Percentiles rank a stretch among this genome's conserved stretches.
Conservation (phyloP, 2,113 vertebrate genomes). For the Bolborhynchus lineola region DNA sequence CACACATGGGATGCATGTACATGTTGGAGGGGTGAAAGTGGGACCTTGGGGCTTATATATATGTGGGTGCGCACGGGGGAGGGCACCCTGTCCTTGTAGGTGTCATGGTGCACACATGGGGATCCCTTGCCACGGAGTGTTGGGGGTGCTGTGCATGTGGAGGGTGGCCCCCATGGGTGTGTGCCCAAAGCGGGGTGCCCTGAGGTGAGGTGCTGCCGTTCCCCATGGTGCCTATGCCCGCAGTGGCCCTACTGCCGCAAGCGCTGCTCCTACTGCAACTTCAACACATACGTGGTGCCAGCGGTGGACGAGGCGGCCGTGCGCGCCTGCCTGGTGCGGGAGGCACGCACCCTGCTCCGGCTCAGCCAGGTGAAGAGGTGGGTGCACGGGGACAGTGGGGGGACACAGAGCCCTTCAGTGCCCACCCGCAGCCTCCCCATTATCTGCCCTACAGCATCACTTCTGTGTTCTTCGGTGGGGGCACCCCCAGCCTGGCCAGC, state of each 20-base stretch:
- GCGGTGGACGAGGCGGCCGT: constrained; percentile 73
- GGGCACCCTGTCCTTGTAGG: background rate
- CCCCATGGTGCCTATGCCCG: fast-evolving
- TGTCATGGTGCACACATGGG: fast-evolving
- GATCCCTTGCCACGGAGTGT: fast-evolving
- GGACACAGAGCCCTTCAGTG: fast-evolving
- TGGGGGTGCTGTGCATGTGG: background rate
- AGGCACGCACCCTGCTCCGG: constrained; percentile 78
- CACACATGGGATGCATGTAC: background rate
- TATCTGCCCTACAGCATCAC: constrained; percentile 74
- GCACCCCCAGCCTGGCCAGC: constrained; percentile 89
- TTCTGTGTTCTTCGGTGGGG: constrained; percentile 91
- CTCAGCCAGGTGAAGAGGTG: constrained; percentile 84
- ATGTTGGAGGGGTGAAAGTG: background rate
- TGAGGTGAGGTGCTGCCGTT: fast-evolving
- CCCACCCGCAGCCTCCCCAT: background rate
- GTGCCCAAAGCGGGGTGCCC: fast-evolving
- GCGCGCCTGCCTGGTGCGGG: constrained; percentile 79
- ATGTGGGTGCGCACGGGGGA: fast-evolving
- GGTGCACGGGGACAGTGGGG: background rate
- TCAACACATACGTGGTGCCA: constrained; percentile 88
- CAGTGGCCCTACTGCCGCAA: constrained; percentile 96
- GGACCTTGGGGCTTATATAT: background rate
- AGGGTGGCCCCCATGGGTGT: no score
- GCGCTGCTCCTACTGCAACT: constrained; percentile 91